Conservation (phyloP, 2,888 invertebrate genomes). For the Lasiommata megera region DNA sequence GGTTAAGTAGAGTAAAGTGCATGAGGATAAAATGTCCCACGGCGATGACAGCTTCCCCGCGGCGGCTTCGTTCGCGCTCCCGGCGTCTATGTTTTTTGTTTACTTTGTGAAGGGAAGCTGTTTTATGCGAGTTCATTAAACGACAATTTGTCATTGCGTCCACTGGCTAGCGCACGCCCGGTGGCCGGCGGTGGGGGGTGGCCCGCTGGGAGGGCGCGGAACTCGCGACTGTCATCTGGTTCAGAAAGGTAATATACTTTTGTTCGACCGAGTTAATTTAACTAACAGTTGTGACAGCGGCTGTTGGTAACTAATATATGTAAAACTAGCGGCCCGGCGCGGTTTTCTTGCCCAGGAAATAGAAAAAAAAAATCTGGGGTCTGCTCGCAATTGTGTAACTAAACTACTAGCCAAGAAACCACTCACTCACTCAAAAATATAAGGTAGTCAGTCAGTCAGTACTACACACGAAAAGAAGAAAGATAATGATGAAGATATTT, state of each 20-base stretch:
- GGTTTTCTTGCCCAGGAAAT: too few species aligned
- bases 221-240: not conserved
- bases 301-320: not conserved
- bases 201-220: not conserved
- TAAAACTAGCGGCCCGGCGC: not conserved
- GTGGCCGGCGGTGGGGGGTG: not conserved
- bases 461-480: too few species aligned
- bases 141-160: conserved; percentile 27
- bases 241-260: not conserved
- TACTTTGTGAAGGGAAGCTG: conserved; percentile 1
- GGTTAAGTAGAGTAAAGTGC: too few species aligned
- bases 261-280: not conserved
- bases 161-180: conserved; percentile 13
- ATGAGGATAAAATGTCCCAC: too few species aligned
- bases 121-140: conserved; percentile 27
- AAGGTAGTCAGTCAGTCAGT: too few species aligned
- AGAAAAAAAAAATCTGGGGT: too few species aligned
- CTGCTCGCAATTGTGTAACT: not conserved
- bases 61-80: not conserved
- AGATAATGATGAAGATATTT: too few species aligned
- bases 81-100: not conserved
- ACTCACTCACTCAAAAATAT: too few species aligned
- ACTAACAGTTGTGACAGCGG: not conserved
- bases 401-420: too few species aligned
- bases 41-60: too few species aligned